Conservation (phyloP, 1,140 invertebrate genomes). For the Heterodera schachtii region DNA sequence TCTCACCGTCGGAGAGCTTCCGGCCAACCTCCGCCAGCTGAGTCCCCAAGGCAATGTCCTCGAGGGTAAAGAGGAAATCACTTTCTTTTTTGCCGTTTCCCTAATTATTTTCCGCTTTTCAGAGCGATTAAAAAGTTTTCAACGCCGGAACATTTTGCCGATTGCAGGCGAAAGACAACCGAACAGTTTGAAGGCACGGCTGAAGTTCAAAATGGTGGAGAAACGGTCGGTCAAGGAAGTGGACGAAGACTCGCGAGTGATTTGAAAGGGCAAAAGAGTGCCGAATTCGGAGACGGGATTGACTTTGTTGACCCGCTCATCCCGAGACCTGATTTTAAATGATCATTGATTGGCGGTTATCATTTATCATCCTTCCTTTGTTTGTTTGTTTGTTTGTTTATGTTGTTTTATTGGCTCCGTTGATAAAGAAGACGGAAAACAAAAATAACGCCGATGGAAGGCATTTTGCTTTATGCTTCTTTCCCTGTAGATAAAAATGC, state of each 20-base stretch:
- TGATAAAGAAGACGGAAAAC: too few relatives aligned
- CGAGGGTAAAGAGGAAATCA: constrained; percentile 26
- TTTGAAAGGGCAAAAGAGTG: not conserved
- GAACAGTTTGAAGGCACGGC: constrained; percentile 12
- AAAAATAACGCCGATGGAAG: too few relatives aligned
- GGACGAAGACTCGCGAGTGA: constrained; percentile 19
- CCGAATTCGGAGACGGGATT: too few relatives aligned
- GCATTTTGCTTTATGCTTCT: too few relatives aligned
- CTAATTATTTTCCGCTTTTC: constrained; percentile 17
- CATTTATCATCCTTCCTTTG: too few relatives aligned
- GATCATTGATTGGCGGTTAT: too few relatives aligned
- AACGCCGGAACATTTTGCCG: constrained; percentile 43
- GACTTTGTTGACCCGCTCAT: too few relatives aligned
- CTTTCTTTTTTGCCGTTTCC: not conserved
- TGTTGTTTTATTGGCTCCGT: too few relatives aligned
- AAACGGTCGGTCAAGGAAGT: constrained; percentile 36
- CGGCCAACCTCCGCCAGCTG: constrained; percentile 24
- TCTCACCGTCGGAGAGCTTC: constrained; percentile 35
- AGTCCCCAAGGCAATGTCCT: constrained; percentile 40
- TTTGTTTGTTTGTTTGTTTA: not conserved
- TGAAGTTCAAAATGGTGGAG: constrained; percentile 47
- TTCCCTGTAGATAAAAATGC: too few relatives aligned
- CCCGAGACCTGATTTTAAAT: too few relatives aligned
- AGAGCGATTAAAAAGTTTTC: constrained; percentile 43
- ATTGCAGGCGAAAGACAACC: constrained; percentile 18